Evolutionary conservation across 2,888 invertebrate genomes (phyloP), one percentile per base, ranked within the genome.

Genomic region (Orchestes rusci): DNA sequence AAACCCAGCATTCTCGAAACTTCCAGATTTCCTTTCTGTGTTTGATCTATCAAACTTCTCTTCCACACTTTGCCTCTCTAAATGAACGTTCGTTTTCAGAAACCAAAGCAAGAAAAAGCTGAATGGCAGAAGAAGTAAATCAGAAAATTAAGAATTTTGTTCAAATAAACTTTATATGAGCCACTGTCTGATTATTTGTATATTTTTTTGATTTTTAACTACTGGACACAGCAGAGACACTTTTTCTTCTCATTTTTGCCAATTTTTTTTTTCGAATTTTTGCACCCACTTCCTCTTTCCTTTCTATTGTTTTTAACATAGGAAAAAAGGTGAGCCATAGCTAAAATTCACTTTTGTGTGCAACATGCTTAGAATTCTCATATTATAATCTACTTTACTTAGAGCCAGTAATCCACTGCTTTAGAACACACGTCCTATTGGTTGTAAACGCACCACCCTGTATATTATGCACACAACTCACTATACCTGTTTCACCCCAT

Each of bases 81-180:
- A 23, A 31, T 30, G 48, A 50, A 53, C 48, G 37, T 52, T 60
- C 63, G 63, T 39, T 65, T 69, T 63, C 82, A 84, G 83, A 52
- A 52, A 47, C 77, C 81, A 64, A 83, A 83, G 79, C 82, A 82
- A 66, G 82, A 83, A 77, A 69, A 69, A 61, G 67, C 69, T 56
- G 68, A 69, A 57, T 69, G 69, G 69, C 68, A 68, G 67, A 68
- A 65, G 63, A 66, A 68, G 64, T 63, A 64, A 56, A 45, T n/a
- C n/a, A n/a, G n/a, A n/a, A n/a, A 8, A 19, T 23, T 23, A 23
- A 23, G 5, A 23, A 23, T 23, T 23, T 23, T 23, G 5, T 23
- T 23, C 10, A 23, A 23, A 23, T 7, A 23, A 10, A 23, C 10
- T 23, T 23, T 23, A 7, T 23, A n/a, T n/a, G n/a, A n/a, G n/a